Evolutionary conservation across 2,888 invertebrate genomes (phyloP), one percentile per base, ranked within the genome.

Genomic region (Hydroisotoma schaefferi): DNA sequence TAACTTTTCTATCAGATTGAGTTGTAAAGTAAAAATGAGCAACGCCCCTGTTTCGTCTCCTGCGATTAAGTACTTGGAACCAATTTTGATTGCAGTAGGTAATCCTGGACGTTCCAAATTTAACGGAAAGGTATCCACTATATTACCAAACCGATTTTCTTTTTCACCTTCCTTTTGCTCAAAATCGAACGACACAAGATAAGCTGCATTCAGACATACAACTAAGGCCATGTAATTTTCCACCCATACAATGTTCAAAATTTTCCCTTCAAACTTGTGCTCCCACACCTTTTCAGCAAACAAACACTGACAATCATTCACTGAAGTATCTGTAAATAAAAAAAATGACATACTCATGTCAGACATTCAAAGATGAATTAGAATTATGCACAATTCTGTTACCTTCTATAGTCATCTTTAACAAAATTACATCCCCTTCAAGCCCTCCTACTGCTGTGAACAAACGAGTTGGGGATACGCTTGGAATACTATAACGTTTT

Each of bases 11-110:
- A 46, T 10, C 4, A 25, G 23, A 18, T 40, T 20, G 20, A 23
- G 46, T 23, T 43, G 43, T 15, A 15, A 15, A 18, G 20, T 43
- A 46, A 63, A 53, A n/a, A 59, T 4, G 23, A 59, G 55, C 8
- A 59, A 22, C 2, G 55, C 18, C 18, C 64, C 64, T 2, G 53
- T 8, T 22, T 64, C 64, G 44, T 64, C 64, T 4, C 64, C 64
- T 4, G 25, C 23, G 25, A 46, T 23, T 6, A 46, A 10, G 15
- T 55, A 44, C 25, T 62, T 57, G 47, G 55, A 58, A 2, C 33
- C 15, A 15, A 56, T 55, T 29, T 56, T 54, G 1, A 63, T 53
- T 3, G 61, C 64, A 3, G 61, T 48, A 26, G 61, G 61, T 12
- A 64, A 22, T 12, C 63, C 64, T 2, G 61, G 64, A 47, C 59